phyloP scores from a whole-genome alignment of 2,888 invertebrate species.

The Megalurothrips usitatus region DNA sequence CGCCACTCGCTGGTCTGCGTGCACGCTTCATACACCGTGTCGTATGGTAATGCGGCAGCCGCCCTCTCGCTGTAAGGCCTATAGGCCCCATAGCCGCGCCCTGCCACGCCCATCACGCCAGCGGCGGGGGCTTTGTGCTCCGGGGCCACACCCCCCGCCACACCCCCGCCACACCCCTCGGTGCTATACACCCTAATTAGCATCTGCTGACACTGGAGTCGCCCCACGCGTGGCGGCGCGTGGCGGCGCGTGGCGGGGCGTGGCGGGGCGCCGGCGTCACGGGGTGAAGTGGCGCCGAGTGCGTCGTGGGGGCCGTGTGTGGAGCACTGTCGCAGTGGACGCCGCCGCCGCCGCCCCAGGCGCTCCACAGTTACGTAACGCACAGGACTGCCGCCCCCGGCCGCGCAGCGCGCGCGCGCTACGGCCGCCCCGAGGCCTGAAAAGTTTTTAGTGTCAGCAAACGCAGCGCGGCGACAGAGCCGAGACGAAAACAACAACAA shows the following conservation, averaged over 20 bases:
- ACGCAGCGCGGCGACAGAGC: too few species aligned
- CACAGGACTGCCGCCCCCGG: too few species aligned
- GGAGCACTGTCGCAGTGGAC: too few species aligned
- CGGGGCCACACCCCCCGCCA: background rate
- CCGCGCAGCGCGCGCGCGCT: too few species aligned
- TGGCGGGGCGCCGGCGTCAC: background rate
- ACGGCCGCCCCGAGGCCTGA: too few species aligned
- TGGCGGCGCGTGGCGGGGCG: too few species aligned
- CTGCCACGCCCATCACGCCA: background rate
- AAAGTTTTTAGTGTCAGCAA: too few species aligned
- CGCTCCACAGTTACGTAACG: too few species aligned
- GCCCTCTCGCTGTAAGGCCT: background rate
- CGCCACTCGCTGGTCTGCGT: background rate
- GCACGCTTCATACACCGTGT: background rate
- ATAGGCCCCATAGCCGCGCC: background rate
- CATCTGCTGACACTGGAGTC: slow-evolving; percentile 25
- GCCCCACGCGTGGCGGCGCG: too few species aligned
- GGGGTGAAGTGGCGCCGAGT: background rate
- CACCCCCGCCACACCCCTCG: background rate
- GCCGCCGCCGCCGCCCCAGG: too few species aligned
- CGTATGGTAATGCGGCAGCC: slow-evolving; percentile 3
- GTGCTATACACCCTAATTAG: background rate
- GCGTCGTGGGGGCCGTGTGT: too few species aligned
- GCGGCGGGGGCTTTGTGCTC: background rate
- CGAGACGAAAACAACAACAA: too few species aligned